Percentiles rank a stretch among this genome's conserved stretches.
Conservation (phyloP, 2,113 vertebrate species). For the Origma solitaria region DNA sequence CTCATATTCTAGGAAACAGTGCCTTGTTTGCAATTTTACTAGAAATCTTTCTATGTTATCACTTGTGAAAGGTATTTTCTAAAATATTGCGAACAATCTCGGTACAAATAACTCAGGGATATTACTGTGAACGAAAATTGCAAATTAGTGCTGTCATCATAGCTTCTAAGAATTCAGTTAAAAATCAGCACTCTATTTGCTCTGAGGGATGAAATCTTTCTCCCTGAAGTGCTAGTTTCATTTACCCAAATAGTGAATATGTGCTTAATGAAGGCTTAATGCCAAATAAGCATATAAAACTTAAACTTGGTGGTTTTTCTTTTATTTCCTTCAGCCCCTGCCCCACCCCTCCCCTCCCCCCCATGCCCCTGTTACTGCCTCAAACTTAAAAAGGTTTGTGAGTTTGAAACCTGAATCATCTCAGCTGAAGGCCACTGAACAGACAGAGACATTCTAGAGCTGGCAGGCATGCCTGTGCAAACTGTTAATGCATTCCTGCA, state of each 20-base stretch:
- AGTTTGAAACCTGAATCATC: neutral
- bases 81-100: neutral
- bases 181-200: neutral
- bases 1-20: neutral
- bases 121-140: neutral
- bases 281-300: neutral
- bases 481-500: neutral
- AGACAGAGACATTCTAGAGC: neutral
- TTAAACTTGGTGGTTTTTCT: neutral
- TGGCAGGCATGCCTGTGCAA: neutral
- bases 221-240: neutral
- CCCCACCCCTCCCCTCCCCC: fast-evolving
- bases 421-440: neutral
- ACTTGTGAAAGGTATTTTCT: neutral
- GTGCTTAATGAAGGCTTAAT: neutral
- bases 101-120: neutral
- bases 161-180: neutral
- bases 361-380: neutral
- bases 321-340: too few species aligned
- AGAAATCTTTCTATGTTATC: neutral
- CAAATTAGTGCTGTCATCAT: neutral
- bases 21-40: neutral
- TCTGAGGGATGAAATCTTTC: neutral
- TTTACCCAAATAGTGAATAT: neutral
- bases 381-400: neutral